Evolutionary conservation across 2,113 vertebrate species (phyloP).

Genomic region (Oryctolagus cuniculus): DNA sequence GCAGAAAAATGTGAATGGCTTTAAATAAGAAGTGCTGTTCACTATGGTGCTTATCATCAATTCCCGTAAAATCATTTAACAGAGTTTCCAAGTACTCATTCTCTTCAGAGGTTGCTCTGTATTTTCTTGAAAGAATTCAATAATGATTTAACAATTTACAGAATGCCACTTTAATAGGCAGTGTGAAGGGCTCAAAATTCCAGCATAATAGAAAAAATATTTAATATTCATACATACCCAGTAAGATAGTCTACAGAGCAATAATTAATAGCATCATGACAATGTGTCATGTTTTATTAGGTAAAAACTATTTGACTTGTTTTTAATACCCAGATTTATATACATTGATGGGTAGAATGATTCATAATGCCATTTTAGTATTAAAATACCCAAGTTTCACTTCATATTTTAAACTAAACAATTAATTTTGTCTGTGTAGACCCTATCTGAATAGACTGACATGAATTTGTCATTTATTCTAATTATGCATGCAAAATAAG

Average conservation of each 20-base stretch:
- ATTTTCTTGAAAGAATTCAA: slow-evolving; percentile 30
- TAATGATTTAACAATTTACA: slow-evolving; percentile 39
- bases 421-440: slow-evolving; percentile 55
- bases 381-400: slow-evolving; percentile 63
- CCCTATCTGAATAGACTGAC: slow-evolving; percentile 62
- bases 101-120: not conserved
- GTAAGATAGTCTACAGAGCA: slow-evolving; percentile 42
- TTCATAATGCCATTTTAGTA: slow-evolving; percentile 74
- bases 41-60: not conserved
- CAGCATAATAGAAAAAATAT: not conserved
- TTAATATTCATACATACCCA: slow-evolving; percentile 49
- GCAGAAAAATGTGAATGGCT: not conserved
- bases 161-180: not conserved
- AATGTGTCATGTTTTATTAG: slow-evolving; percentile 77
- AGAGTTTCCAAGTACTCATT: not conserved
- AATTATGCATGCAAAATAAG: slow-evolving; percentile 74
- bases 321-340: slow-evolving; percentile 72
- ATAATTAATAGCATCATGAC: slow-evolving; percentile 66
- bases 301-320: slow-evolving; percentile 74
- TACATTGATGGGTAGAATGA: slow-evolving; percentile 46
- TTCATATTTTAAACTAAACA: slow-evolving; percentile 71
- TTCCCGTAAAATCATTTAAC: slow-evolving; percentile 18
- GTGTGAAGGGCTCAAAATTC: slow-evolving; percentile 33
- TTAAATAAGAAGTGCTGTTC: not conserved
- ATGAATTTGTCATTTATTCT: slow-evolving; percentile 75